Base-by-base conservation (phyloP, 2,113 vertebrate species). In the Corythaeola cristata region DNA sequence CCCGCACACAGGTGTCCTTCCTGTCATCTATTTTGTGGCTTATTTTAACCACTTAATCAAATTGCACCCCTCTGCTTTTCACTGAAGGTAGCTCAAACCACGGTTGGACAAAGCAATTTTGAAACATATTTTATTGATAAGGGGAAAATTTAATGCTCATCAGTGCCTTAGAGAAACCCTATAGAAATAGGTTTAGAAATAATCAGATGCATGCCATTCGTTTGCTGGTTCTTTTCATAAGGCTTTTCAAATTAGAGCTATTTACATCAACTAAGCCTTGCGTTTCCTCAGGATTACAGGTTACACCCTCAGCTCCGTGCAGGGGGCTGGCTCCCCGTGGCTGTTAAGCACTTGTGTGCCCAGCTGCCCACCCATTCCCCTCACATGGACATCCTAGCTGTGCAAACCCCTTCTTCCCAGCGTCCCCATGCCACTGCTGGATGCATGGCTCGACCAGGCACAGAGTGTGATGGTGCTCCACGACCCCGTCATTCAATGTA, bases 401-500 rank as follows among this genome's bases (percentile, higher is more conserved):
- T 60, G 80, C 83, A 72, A 72, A 15, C 12, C 44, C 14, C 0
- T 15, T 12, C 11, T 22, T 72, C 47, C 66, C 63, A 39, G 49
- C 2, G 3, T 37, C 39, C 33, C 49, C 2, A 0, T 20, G 52
- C 13, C 55, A 11, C 35, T 33, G 41, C 27, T 8, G 18, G 27
- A 27, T 0, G 0, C 2, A 4, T n/a, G 45, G 52, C 66, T 72
- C 3, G 1, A 11, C 16, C 0, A 0, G 41, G 37, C 37, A 15
- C 1, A 1, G 47, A 41, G 17, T 4, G 1, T 1, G 3, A 6
- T 5, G n/a, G 15, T 41, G 49, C 45, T 50, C 50, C 21, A 13
- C 0, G 5, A 50, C 28, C 16, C 53, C 27, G 9, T 3, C 27
- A 2, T 0, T 11, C 33, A n/a, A 18, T 0, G 0, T 3, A 9